Conservation (phyloP, 2,797 vertebrate species). For the Carcharodon carcharias region DNA sequence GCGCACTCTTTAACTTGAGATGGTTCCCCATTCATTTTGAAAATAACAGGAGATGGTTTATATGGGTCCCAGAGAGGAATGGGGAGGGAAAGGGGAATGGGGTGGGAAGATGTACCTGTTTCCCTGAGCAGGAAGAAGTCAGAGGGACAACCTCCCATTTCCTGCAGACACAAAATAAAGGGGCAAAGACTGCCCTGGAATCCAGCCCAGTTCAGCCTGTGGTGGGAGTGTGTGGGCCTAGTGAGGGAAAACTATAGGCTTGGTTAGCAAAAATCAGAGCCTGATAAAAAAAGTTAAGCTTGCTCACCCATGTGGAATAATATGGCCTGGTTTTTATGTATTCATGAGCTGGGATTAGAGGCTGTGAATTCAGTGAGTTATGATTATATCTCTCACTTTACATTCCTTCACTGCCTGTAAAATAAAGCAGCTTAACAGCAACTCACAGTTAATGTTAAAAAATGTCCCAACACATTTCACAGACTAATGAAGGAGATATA, state of each 20-base stretch:
- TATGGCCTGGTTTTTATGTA: not conserved
- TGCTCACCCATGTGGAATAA: not conserved
- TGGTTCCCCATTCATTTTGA: not conserved
- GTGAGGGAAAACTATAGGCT: not conserved
- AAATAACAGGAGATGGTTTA: not conserved
- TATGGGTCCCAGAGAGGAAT: not conserved
- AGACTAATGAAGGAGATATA: not conserved
- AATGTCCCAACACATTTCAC: not conserved
- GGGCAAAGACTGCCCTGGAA: not conserved
- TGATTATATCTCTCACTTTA: not conserved
- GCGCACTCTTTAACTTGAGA: not conserved
- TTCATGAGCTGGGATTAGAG: not conserved
- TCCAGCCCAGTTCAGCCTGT: not conserved
- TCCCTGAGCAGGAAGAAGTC: not conserved
- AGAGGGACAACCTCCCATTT: not conserved
- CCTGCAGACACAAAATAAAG: not conserved
- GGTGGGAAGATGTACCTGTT: not conserved
- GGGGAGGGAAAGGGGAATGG: not conserved
- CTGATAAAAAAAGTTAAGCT: not conserved
- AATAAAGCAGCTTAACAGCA: not conserved
- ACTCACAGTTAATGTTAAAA: not conserved
- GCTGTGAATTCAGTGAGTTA: not conserved
- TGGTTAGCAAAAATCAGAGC: not conserved
- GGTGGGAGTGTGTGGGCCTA: not conserved
- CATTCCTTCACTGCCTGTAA: not conserved